Conservation (phyloP, 2,888 invertebrate species). For the Imbricaverruca yamaguchii region DNA sequence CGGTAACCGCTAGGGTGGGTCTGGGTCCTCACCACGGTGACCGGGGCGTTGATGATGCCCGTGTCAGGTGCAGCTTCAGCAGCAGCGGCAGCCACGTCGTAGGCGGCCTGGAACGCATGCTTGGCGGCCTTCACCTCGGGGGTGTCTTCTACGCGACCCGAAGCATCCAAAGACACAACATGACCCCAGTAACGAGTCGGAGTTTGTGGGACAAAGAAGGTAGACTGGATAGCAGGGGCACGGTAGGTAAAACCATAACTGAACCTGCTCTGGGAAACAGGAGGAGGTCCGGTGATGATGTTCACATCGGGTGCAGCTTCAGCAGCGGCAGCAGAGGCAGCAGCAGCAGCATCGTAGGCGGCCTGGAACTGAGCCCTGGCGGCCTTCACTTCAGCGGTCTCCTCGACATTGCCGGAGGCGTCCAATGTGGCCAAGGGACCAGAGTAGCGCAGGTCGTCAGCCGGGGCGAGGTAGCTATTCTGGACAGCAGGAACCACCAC, state of each 20-base stretch:
- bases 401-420: conserved; percentile 30
- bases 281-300: no score
- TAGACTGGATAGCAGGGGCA: no score
- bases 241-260: no score
- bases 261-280: no score
- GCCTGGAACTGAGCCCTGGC: not conserved
- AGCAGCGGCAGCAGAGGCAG: not conserved
- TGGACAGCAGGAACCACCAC: not conserved
- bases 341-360: not conserved
- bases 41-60: not conserved
- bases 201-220: no score
- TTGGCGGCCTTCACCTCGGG: conserved; percentile 2
- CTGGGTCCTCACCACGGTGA: not conserved
- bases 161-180: no score
- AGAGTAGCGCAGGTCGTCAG: not conserved
- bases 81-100: no score
- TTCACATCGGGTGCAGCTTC: conserved; percentile 9
- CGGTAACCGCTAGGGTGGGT: not conserved
- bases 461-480: not conserved
- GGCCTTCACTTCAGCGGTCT: conserved; percentile 21
- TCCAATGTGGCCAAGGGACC: conserved; percentile 25
- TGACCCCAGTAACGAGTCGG: no score
- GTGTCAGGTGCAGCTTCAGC: no score
- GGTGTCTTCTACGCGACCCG: no score
- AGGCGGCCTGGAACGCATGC: conserved; percentile 30